Conservation (phyloP, 2,888 invertebrate genomes). For the Phyllotreta striolata region DNA sequence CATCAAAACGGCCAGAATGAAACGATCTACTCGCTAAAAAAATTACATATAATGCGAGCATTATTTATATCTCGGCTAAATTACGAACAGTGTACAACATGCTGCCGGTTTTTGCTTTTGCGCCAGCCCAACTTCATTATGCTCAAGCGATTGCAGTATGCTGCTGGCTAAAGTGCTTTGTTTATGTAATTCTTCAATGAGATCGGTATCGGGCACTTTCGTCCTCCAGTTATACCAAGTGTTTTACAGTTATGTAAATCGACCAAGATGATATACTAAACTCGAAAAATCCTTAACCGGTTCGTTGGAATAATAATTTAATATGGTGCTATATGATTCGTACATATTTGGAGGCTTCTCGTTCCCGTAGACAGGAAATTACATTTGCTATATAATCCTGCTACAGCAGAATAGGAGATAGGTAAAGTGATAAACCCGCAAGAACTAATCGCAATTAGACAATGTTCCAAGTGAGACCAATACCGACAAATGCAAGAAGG, state of each 20-base stretch:
- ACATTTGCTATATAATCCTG: too few species aligned
- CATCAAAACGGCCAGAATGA: slow-evolving; percentile 40
- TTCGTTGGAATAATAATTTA: too few species aligned
- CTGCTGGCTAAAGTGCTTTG: slow-evolving; percentile 14
- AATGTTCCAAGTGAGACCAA: slow-evolving; percentile 17
- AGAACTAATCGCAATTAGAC: slow-evolving; percentile 16
- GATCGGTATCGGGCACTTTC: slow-evolving; percentile 14
- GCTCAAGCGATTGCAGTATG: slow-evolving; percentile 9
- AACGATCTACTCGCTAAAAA: slow-evolving; percentile 31
- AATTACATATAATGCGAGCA: slow-evolving; percentile 31
- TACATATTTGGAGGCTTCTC: too few species aligned
- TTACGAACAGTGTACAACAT: slow-evolving; percentile 27
- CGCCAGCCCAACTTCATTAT: slow-evolving; percentile 12
- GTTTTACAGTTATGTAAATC: not conserved
- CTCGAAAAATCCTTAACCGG: too few species aligned
- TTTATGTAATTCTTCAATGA: slow-evolving; percentile 22
- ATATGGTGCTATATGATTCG: too few species aligned
- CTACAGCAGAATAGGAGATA: too few species aligned
- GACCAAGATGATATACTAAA: too few species aligned
- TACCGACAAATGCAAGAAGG: slow-evolving; percentile 31
- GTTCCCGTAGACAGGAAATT: too few species aligned
- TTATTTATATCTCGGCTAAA: slow-evolving; percentile 35
- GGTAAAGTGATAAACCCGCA: too few species aligned
- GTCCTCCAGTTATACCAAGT: slow-evolving; percentile 4
- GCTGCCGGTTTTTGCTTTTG: slow-evolving; percentile 29